Percentiles rank a stretch among this genome's conserved stretches.
Evolutionary conservation across 2,113 vertebrate species (phyloP).

Genomic region (Halcyon senegalensis): DNA sequence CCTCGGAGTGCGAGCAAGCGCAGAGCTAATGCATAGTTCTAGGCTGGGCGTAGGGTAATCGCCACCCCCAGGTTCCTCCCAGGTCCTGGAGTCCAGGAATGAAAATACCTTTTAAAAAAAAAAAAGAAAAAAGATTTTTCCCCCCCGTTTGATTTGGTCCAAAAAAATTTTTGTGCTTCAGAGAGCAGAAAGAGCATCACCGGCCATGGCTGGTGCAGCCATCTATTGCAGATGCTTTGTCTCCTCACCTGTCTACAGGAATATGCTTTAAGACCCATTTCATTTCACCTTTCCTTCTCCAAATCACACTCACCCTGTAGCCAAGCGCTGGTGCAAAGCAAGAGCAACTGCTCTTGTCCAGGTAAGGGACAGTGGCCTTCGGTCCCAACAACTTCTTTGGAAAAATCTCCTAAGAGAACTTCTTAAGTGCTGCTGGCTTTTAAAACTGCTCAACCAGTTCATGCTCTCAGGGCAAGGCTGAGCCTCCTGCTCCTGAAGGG

Average conservation of each 20-base stretch:
- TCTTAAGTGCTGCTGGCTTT: background rate
- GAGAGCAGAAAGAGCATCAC: background rate
- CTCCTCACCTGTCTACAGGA: background rate
- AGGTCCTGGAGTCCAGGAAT: background rate
- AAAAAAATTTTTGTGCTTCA: constrained; percentile 42
- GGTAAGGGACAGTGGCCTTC: background rate
- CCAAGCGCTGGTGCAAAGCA: background rate
- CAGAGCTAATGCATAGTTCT: constrained; percentile 40
- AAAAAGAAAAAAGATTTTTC: background rate
- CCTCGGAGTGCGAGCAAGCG: background rate
- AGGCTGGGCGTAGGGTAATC: background rate
- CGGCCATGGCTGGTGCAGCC: background rate
- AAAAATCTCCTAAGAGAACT: background rate
- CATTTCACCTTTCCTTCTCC: background rate
- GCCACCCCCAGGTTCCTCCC: background rate
- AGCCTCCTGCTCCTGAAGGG: background rate
- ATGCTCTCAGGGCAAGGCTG: background rate
- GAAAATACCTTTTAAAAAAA: background rate
- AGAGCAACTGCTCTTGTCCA: background rate
- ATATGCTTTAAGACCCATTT: background rate
- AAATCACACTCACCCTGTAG: background rate
- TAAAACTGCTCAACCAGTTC: background rate
- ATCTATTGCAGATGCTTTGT: background rate
- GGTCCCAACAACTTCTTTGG: background rate
- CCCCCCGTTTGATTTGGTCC: background rate